Percentiles rank a stretch among this genome's conserved stretches.
Conservation (phyloP, 2,797 vertebrate genomes). For the Dromococcyx pavoninus region DNA sequence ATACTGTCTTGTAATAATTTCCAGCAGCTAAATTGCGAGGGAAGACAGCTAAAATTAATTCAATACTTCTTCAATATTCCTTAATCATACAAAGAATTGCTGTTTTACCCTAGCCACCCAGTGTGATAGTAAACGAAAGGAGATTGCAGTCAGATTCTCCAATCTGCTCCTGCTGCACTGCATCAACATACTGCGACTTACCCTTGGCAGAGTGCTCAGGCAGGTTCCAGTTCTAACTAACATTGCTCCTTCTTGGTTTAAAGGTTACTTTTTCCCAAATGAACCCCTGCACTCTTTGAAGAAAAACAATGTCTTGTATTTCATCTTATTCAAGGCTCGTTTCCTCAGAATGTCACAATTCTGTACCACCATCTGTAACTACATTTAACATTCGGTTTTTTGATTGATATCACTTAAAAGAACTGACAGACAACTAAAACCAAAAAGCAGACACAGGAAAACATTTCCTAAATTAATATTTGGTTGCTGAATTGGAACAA, state of each 20-base stretch:
- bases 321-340: not conserved
- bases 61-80: not conserved
- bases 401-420: not conserved
- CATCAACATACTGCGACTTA: fast-evolving
- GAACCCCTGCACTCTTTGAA: not conserved
- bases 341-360: not conserved
- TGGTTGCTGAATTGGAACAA: not conserved
- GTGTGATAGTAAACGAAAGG: not conserved
- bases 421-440: not conserved
- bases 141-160: not conserved
- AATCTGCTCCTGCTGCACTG: not conserved
- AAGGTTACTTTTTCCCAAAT: not conserved
- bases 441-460: not conserved
- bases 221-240: not conserved
- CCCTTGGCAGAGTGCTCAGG: not conserved
- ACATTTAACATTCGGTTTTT: not conserved
- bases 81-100: constrained; percentile 10
- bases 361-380: not conserved
- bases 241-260: not conserved
- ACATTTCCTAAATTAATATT: not conserved
- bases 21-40: constrained; percentile 50
- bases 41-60: constrained; percentile 22
- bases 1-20: not conserved
- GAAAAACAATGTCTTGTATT: not conserved
- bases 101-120: not conserved